Evolutionary conservation across 2,113 vertebrate genomes (phyloP).

Genomic region (Nesoenas mayeri): DNA sequence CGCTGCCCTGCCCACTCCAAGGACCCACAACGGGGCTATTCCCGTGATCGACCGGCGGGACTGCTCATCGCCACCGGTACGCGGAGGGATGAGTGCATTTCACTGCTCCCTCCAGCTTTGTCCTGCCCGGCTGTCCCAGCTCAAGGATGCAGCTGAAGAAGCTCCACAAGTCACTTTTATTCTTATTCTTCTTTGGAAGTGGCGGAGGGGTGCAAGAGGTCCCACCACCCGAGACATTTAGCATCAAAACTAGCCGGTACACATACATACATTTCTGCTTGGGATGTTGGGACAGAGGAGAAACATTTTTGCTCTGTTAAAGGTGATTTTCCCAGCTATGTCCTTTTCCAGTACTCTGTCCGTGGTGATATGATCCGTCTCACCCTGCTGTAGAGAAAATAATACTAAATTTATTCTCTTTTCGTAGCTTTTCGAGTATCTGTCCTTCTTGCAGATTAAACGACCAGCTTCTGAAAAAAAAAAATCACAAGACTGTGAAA

Average conservation of each 20-base stretch:
- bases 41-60: too few relatives aligned
- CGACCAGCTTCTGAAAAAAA: background rate
- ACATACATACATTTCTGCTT: background rate
- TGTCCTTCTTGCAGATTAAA: background rate
- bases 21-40: background rate
- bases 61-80: background rate
- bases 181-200: background rate
- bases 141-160: background rate
- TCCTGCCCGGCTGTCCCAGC: background rate
- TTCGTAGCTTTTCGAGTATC: background rate
- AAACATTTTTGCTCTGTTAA: background rate
- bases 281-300: background rate
- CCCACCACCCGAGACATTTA: background rate
- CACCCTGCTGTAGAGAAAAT: background rate
- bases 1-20: background rate
- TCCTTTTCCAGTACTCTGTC: background rate
- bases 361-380: background rate
- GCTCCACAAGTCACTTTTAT: too few relatives aligned
- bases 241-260: accelerated
- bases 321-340: background rate
- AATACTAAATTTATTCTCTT: background rate
- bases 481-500: constrained; percentile 13
- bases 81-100: background rate
- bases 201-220: background rate
- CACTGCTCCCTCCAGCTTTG: background rate